These are phyloP conservation scores for Uromys caudimaculatus DNA, from an alignment of 2,797 vertebrate genomes.

Conservation along the genomic window DNA sequence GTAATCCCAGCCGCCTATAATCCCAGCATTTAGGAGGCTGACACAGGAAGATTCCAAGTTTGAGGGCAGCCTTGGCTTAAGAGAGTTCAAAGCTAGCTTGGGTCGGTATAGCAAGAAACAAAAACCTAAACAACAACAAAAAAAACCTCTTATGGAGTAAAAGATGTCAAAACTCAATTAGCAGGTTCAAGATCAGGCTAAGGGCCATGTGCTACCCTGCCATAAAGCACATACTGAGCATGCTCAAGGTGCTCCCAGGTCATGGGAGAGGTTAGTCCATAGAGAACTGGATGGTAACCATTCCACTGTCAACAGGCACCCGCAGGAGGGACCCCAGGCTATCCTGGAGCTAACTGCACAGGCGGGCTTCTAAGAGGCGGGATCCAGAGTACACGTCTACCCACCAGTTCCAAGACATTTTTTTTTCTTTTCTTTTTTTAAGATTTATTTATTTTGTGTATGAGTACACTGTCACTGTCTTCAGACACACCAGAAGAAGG, in stretches of 20 bases:
- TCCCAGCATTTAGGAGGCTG: neutral
- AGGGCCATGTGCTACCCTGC: too few species aligned
- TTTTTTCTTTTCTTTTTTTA: too few species aligned
- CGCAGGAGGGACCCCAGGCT: neutral
- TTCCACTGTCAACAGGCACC: neutral
- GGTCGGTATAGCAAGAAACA: neutral
- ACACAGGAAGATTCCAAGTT: neutral
- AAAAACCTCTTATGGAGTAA: neutral
- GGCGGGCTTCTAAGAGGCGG: neutral
- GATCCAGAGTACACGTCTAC: neutral
- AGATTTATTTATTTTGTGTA: too few species aligned
- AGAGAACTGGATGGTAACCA: neutral
- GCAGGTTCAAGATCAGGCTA: neutral
- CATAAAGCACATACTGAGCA: neutral
- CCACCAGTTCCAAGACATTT: neutral
- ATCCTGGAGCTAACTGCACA: neutral
- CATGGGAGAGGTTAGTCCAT: too few species aligned
- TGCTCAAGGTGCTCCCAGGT: neutral
- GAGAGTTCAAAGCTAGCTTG: neutral
- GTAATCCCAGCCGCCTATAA: neutral
- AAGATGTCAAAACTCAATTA: neutral
- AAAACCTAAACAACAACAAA: neutral
- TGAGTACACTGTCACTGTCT: neutral
- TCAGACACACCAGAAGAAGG: neutral
- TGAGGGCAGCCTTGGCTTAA: neutral